Conservation (phyloP, 2,797 vertebrate species). For the Gobionotothen gibberifrons region DNA sequence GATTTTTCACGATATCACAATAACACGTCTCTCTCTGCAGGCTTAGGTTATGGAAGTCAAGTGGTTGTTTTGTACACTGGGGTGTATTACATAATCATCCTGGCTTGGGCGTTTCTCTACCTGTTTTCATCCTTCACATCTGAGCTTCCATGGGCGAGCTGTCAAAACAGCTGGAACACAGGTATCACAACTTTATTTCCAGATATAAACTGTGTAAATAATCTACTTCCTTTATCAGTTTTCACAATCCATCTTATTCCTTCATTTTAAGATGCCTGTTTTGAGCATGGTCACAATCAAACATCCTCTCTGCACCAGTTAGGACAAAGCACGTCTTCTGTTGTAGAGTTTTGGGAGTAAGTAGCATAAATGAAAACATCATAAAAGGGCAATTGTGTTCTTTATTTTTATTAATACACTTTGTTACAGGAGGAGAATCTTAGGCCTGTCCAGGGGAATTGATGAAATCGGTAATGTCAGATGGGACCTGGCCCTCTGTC, state of each 20-base stretch:
- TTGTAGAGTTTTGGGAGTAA: constrained; percentile 89
- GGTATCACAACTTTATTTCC: constrained; percentile 57
- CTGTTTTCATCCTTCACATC: constrained; percentile 82
- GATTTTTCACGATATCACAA: not conserved
- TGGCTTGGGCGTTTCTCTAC: constrained; percentile 86
- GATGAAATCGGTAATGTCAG: constrained; percentile 90
- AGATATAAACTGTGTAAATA: not conserved
- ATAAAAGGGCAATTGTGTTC: not conserved
- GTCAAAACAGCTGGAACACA: constrained; percentile 85
- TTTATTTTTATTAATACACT: not conserved
- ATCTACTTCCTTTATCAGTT: not conserved
- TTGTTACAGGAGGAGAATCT: constrained; percentile 87
- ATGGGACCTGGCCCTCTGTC: constrained; percentile 94
- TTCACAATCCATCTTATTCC: not conserved
- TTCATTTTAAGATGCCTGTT: constrained; percentile 79
- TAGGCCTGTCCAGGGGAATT: constrained; percentile 92
- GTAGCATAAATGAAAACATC: constrained; percentile 49
- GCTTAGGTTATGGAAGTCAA: constrained; percentile 84
- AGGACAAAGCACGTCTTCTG: constrained; percentile 80
- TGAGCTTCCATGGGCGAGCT: constrained; percentile 85
- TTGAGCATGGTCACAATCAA: constrained; percentile 86
- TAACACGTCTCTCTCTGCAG: constrained; percentile 58
- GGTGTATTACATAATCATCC: constrained; percentile 85
- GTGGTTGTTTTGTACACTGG: constrained; percentile 83
- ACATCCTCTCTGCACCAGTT: constrained; percentile 62